Base-by-base conservation (phyloP, 2,888 invertebrate genomes). In the Muschampia plurimacula region DNA sequence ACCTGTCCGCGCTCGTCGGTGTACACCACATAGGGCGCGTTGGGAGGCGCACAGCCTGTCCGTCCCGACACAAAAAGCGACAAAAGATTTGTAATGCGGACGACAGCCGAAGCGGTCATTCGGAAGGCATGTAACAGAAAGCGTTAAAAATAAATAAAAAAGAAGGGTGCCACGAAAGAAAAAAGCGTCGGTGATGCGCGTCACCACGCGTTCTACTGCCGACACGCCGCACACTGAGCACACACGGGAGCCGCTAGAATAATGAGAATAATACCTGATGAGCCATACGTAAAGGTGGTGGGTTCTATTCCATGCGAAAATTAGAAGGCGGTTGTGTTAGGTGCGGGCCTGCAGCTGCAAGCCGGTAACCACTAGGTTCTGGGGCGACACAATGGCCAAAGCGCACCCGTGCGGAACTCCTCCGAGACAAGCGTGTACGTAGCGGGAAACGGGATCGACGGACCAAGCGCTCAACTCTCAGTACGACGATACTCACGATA, bases 1-100 rank as follows among this genome's bases (percentile, higher is more conserved):
- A 98, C 98, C 98, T 98, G 98, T 96, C 97, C 98, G 96, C 97
- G 97, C 95, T 97, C 97, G 96, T 98, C 98, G 96, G 98, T 98
- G 97, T 98, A 98, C 96, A 97, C 97, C 96, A 98, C 98, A 96
- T 97, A 97, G 94, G 97, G 97, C 96, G 97, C 98, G 95, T 98
- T 98, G 95, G 96, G 96, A 92, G 97, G 97, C 95, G 97, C 96
- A 96, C 96, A 95, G 93, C 93, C 93, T 90, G 87, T 82, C 85
- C 91, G 86, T 82, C 86, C 88, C 90, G 86, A 91, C 89, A 93
- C 89, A 92, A 89, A 92, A 92, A 93, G 92, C 92, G 89, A 92
- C 89, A 92, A 91, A 92, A 91, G 84, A 91, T 90, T 87, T 89
- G 91, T 84, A 91, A 78, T 78, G 78, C 78, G 86, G 89, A 89